A percentile compares a stretch with the other conserved stretches of the same genome.
Conservation (phyloP, 2,888 invertebrate species). For the Apoda limacodes region DNA sequence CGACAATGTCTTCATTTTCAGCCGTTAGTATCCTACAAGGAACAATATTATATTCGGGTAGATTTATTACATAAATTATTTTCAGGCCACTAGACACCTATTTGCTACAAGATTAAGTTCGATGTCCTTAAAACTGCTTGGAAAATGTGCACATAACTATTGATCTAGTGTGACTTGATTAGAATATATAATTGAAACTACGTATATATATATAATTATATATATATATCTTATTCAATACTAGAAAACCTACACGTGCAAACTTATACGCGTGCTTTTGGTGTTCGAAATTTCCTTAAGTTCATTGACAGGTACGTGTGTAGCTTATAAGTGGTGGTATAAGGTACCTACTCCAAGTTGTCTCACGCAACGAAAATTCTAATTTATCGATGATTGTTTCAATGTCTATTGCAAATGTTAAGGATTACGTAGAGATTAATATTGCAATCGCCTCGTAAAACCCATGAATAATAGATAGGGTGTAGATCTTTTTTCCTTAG, state of each 20-base stretch:
- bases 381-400: slow-evolving; percentile 61
- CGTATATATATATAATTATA: too few species aligned
- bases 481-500: too few species aligned
- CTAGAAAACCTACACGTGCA: slow-evolving; percentile 35
- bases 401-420: slow-evolving; percentile 43
- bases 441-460: slow-evolving; percentile 37
- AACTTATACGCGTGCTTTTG: too few species aligned
- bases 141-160: too few species aligned
- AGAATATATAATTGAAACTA: too few species aligned
- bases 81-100: slow-evolving; percentile 6
- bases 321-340: slow-evolving; percentile 57
- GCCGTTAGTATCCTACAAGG: slow-evolving; percentile 69
- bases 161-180: too few species aligned
- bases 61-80: too few species aligned
- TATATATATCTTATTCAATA: too few species aligned
- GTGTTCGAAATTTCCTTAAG: too few species aligned
- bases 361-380: slow-evolving; percentile 64
- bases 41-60: too few species aligned
- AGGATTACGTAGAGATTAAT: slow-evolving; percentile 40
- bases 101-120: slow-evolving; percentile 31
- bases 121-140: slow-evolving; percentile 40
- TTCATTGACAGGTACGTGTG: slow-evolving; percentile 69
- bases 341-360: slow-evolving; percentile 40
- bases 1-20: slow-evolving; percentile 76
- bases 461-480: slow-evolving; percentile 49